phyloP scores from a whole-genome alignment of 2,888 invertebrate genomes.

The Mimachlamys varia region DNA sequence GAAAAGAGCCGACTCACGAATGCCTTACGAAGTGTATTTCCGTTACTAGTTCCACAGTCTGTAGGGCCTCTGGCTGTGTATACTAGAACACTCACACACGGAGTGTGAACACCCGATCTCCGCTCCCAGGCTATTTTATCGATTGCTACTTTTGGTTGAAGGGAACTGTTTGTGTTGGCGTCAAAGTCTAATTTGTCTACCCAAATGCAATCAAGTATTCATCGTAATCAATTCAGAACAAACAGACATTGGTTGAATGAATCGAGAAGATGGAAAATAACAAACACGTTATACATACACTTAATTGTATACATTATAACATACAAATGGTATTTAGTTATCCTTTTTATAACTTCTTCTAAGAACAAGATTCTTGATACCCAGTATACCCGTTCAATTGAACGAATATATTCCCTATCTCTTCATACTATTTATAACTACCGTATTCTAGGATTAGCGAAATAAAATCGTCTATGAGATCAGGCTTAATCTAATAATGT shows the following conservation, averaged over 20 bases:
- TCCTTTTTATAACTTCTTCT: too few relatives aligned
- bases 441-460: too few relatives aligned
- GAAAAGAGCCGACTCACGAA: not conserved
- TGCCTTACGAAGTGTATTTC: not conserved
- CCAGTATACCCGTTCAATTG: too few relatives aligned
- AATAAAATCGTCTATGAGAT: too few relatives aligned
- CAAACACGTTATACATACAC: not conserved
- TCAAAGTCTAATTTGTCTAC: conserved; percentile 27
- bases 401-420: too few relatives aligned
- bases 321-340: not conserved
- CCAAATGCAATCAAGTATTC: not conserved
- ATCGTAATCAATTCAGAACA: not conserved
- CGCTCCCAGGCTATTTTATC: not conserved
- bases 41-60: not conserved
- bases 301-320: too few relatives aligned
- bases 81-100: not conserved
- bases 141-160: not conserved
- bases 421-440: too few relatives aligned
- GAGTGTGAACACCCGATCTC: not conserved
- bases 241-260: not conserved
- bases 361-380: too few relatives aligned
- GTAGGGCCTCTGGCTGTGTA: not conserved
- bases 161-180: conserved; percentile 13
- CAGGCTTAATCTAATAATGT: too few relatives aligned
- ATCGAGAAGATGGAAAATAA: not conserved